Conservation (phyloP, 2,888 invertebrate species). For the Icerya purchasi region DNA sequence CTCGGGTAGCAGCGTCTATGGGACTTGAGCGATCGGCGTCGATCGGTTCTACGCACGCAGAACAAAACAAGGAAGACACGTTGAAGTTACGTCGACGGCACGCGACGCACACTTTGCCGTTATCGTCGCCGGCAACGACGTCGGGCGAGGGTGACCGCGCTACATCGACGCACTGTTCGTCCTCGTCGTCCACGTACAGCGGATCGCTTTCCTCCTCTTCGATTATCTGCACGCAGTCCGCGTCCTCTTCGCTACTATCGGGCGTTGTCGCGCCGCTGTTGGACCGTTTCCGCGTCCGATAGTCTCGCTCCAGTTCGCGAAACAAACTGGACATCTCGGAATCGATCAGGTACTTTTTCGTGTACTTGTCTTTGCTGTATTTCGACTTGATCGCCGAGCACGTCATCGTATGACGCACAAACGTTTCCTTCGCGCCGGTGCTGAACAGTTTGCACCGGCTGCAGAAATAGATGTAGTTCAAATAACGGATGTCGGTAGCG, state of each 20-base stretch:
- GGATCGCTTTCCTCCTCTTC: slow-evolving; percentile 13
- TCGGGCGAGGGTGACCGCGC: no score
- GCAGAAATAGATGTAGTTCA: slow-evolving; percentile 8
- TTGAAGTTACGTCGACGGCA: not conserved
- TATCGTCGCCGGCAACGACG: no score
- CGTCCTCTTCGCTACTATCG: slow-evolving; percentile 2
- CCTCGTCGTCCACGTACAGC: slow-evolving; percentile 11
- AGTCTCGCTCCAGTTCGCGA: not conserved
- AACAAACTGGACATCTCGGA: not conserved
- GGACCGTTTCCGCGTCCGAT: not conserved
- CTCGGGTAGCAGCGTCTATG: no score
- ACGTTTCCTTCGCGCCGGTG: slow-evolving; percentile 1
- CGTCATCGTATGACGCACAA: slow-evolving; percentile 1
- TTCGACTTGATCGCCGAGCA: not conserved
- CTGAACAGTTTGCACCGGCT: slow-evolving; percentile 8
- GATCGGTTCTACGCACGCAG: not conserved
- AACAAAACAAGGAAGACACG: not conserved
- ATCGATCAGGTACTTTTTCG: not conserved
- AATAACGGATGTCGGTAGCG: slow-evolving; percentile 4
- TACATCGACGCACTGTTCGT: no score
- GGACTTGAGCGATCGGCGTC: slow-evolving; percentile 4
- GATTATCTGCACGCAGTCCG: slow-evolving; percentile 13
- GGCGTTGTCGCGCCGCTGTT: not conserved
- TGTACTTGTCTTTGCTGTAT: not conserved
- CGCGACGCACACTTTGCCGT: not conserved